Evolutionary conservation across 2,113 vertebrate genomes (phyloP).

Genomic region (Vombatus ursinus): DNA sequence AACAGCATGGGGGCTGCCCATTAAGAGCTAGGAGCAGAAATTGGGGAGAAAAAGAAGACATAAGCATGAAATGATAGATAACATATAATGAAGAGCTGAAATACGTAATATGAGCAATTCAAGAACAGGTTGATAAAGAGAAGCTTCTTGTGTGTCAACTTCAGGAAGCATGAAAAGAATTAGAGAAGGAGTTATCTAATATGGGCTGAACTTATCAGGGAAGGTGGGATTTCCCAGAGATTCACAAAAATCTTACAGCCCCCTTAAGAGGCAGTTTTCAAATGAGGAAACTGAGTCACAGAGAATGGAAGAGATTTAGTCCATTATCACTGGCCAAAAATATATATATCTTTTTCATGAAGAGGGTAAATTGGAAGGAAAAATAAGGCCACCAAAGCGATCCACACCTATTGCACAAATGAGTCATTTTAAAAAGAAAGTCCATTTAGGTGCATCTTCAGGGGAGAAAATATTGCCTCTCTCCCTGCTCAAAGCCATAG

Average conservation of each 20-base stretch:
- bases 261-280: neutral
- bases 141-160: neutral
- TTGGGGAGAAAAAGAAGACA: neutral
- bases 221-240: neutral
- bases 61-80: neutral
- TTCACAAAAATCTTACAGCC: neutral
- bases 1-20: neutral
- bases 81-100: neutral
- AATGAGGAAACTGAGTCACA: conserved; percentile 9
- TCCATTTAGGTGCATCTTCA: rapidly evolving
- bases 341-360: neutral
- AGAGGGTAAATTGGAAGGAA: neutral
- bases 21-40: neutral
- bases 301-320: neutral
- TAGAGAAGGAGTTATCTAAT: neutral
- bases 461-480: neutral
- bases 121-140: neutral
- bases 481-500: neutral
- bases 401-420: neutral
- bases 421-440: neutral
- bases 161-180: neutral
- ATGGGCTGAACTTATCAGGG: neutral
- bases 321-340: neutral
- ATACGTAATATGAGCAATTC: too few relatives aligned
- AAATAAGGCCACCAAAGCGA: rapidly evolving